Base-by-base conservation (phyloP, 2,888 invertebrate genomes). In the Chymomyza procnemis region DNA sequence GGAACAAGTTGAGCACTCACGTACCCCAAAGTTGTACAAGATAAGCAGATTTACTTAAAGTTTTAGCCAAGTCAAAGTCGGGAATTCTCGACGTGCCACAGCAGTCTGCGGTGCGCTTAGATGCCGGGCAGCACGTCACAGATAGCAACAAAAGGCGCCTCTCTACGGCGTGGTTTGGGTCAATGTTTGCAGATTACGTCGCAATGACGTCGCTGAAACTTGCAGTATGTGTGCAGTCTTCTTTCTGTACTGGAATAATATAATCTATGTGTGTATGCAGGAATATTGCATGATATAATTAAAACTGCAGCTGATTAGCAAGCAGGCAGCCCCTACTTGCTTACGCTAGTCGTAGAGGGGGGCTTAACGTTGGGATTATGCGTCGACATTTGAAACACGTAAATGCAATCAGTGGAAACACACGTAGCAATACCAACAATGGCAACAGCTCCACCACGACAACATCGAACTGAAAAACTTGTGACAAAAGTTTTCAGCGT, bases 11-110 rank as follows among this genome's bases (percentile, higher is more conserved):
- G 54, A 14, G 19, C 19, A 18, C 76, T 87, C 88, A 88, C 88
- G 88, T 88, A 88, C 72, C 81, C 12, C 69, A 76, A 84, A 80
- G 62, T 71, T 87, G 83, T 81, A 80, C 75, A 76, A 85, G 88
- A 88, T 88, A 88, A 88, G 86, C 83, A 80, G 86, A 88, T 88
- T 88, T 88, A 77, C 80, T 85, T 77, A 67, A 86, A 87, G 78
- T 83, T 84, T 72, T 59, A 58, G 21, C 26, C 22, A 55, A 26
- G 61, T 68, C 72, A 76, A 81, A 74, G 70, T 81, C 74, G 69
- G 61, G 61, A 71, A 74, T 75, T 73, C 72, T 61, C 76, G 78
- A 80, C 78, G 81, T 81, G 80, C 69, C 69, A 57, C 71, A 61
- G 69, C 71, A 61, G 70, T 64, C 60, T 60, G 60, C 26, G 46